Evolutionary conservation across 2,113 vertebrate genomes (phyloP).

Genomic region (Gymnogyps californianus): DNA sequence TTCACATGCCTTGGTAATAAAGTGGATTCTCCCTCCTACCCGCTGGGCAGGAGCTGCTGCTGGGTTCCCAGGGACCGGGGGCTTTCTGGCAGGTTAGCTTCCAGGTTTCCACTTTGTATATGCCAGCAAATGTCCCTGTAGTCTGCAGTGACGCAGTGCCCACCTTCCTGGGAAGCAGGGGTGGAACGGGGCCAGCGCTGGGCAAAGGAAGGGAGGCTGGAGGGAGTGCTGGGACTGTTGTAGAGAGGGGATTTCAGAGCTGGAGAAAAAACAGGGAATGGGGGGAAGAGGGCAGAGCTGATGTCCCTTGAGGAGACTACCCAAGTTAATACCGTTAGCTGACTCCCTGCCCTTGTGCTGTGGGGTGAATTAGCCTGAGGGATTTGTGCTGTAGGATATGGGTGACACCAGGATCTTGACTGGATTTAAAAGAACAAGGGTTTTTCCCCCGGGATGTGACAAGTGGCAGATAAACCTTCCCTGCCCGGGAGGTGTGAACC

Average conservation of each 20-base stretch:
- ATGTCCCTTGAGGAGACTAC: rapidly evolving
- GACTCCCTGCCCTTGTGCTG: not conserved
- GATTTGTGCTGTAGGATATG: rapidly evolving
- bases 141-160: rapidly evolving
- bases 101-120: rapidly evolving
- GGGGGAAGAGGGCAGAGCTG: not conserved
- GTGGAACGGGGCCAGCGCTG: rapidly evolving
- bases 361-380: not conserved
- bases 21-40: not conserved
- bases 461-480: not conserved
- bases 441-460: rapidly evolving
- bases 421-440: not conserved
- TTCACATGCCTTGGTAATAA: rapidly evolving
- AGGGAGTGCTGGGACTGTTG: not conserved
- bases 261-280: rapidly evolving
- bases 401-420: not conserved
- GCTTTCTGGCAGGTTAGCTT: not conserved
- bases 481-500: not conserved
- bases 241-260: not conserved
- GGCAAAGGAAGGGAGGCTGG: not conserved
- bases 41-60: not conserved
- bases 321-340: rapidly evolving
- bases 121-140: rapidly evolving
- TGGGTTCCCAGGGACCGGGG: not conserved
- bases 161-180: not conserved